Evolutionary conservation across 2,888 invertebrate genomes (phyloP), one percentile per base, ranked within the genome.

Genomic region (Mesorhabditis sp.): DNA sequence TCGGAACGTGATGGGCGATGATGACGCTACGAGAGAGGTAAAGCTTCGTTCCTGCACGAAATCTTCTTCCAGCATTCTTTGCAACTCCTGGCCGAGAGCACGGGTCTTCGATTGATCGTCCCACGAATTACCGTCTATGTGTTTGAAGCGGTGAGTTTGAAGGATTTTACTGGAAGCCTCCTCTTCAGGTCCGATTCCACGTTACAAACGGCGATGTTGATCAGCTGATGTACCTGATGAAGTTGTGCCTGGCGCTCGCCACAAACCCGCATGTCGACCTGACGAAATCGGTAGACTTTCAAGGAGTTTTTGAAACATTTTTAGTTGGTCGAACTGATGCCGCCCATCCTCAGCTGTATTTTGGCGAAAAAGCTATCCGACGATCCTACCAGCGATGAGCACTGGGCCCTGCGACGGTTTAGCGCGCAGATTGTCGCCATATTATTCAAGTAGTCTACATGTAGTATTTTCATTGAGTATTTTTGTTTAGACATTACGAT

Each of bases 61-160:
- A 28, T 50, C n/a, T 50, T n/a, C n/a, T 50, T 50, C n/a, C n/a
- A n/a, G 58, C 10, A 50, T 10, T 10, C n/a, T 50, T n/a, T 50
- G 7, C 58, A 50, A 50, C 7, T 50, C n/a, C n/a, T 50, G 58
- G 58, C 58, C 10, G n/a, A 10, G n/a, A 50, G 58, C n/a, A 50
- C 58, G 7, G 58, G 58, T 13, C 58, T 50, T 10, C 58, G n/a
- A 50, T n/a, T 50, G 7, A 13, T 50, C 10, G n/a, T 50, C n/a
- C 58, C 58, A 50, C 58, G 58, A 50, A 10, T 50, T 50, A 50
- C n/a, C 58, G 58, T 50, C n/a, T 50, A 50, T n/a, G n/a, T 50
- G 7, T 50, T n/a, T 10, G 58, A 50, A 50, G 58, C 10, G 58
- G 58, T 50, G n/a, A 13, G 7, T 50, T 50, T 50, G n/a, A 13